Base-by-base conservation (phyloP, 2,113 vertebrate genomes). In the Leucopsar rothschildi region DNA sequence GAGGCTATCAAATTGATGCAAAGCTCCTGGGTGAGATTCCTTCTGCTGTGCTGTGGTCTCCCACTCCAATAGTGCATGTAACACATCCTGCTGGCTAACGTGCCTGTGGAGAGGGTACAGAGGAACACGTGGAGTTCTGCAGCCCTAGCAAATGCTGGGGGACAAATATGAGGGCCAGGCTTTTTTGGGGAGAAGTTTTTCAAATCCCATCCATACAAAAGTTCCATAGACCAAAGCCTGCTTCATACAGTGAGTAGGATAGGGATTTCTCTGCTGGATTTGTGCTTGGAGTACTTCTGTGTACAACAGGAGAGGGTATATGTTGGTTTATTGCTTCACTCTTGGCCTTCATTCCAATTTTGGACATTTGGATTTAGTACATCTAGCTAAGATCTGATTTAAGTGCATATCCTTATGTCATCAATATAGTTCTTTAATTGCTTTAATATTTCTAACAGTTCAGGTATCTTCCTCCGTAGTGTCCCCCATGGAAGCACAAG, bases 81-180 rank as follows among this genome's bases (percentile, higher is more conserved):
- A 39, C 8, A 13, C 7, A 22, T 61, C 50, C 55, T 69, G 24
- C 37, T 70, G 73, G 61, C 61, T 23, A 21, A 33, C 0, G 1
- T 3, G 6, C 39, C 55, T 64, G 50, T 4, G 2, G 61, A 60
- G 71, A 57, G 9, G 0, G 0, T 4, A 14, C 0, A 0, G 23
- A 35, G 40, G 72, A 69, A 69, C 18, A 40, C 0, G 0, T 1
- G 0, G 53, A 13, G n/a, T 49, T 82, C 28, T 71, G 33, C 29
- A 2, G 11, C 42, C 5, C 2, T 4, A 31, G 53, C 49, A 84
- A 79, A 42, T 15, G 3, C 25, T 49, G 47, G 21, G 27, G 33
- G 11, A 25, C 2, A 9, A 52, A 56, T 7, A 25, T 1, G 6
- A 66, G 35, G 35, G 40, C 5, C 3, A 3, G n/a, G 22, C 37